Conservation (phyloP, 2,888 invertebrate species). For the Pheosia gnoma region DNA sequence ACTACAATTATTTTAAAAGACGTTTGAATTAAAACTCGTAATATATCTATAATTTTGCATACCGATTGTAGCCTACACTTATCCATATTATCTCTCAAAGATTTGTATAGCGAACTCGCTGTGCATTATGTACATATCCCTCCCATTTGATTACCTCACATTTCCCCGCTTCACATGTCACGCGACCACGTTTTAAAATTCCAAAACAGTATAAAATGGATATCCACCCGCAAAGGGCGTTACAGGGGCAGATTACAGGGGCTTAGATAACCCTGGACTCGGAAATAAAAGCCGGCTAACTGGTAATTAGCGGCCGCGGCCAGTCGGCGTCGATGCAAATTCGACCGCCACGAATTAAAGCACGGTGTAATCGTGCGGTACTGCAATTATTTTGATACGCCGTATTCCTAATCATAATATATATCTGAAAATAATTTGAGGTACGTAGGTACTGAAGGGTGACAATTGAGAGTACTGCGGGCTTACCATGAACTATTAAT, state of each 20-base stretch:
- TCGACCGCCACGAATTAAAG: conserved; percentile 59
- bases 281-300: conserved; percentile 79
- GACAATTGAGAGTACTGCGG: no score
- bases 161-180: background rate
- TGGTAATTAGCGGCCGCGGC: conserved; percentile 71
- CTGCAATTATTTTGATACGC: conserved; percentile 25
- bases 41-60: no score
- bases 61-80: no score
- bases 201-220: conserved; percentile 25
- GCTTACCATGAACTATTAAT: no score
- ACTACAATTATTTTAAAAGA: no score
- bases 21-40: no score
- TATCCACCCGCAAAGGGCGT: conserved; percentile 55
- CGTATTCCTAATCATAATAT: background rate
- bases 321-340: conserved; percentile 59
- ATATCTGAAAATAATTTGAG: background rate
- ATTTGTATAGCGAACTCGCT: background rate
- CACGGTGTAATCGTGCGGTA: conserved; percentile 40
- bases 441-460: background rate
- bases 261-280: conserved; percentile 71
- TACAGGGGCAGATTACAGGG: conserved; percentile 68
- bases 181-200: conserved; percentile 20
- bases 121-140: background rate
- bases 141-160: background rate
- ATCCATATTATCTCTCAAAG: no score